Base-by-base conservation (phyloP, 2,888 invertebrate species). In the Cephus nigrinus region DNA sequence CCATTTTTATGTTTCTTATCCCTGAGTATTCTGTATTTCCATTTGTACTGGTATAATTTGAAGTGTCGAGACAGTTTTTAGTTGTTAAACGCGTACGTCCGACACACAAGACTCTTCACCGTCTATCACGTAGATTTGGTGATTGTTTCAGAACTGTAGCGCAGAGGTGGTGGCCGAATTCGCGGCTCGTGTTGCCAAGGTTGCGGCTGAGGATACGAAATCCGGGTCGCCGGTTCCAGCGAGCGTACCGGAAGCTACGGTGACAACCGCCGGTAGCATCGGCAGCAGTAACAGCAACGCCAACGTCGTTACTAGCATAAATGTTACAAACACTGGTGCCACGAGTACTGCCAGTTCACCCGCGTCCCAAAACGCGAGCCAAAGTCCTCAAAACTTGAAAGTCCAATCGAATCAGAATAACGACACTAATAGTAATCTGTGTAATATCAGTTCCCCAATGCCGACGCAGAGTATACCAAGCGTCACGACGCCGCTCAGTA, bases 181-280 rank as follows among this genome's bases (percentile, higher is more conserved):
- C 82, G 91, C 91, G 78, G 91, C 90, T 35, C 87, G 86, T 9
- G 92, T 92, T 34, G 88, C 90, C 36, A 90, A 90, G 84, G 86
- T 87, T 9, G 88, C 90, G 35, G 87, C 85, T 75, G 89, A 89
- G 74, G 83, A 83, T 69, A 81, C 84, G 32, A 85, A 81, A 76
- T 84, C 85, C 11, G 81, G 76, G 69, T 80, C 80, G 40, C 84
- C 55, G 75, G 84, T 83, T 75, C 72, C 86, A 77, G 73, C 83
- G 75, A 86, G 81, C 79, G 81, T 83, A 75, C 73, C 83, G 31
- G 86, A 84, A 75, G 78, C 82, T 73, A 76, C 79, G n/a, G 69
- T 31, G 30, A 73, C 80, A 32, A 78, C 71, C 78, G 3, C 68
- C 36, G 32, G 68, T 76, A 23, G 15, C 78, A 40, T 32, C 68